A percentile compares a stretch with the other conserved stretches of the same genome.
These are phyloP conservation scores for Oryzias melastigma DNA, from an alignment of 2,113 vertebrate species.

Conservation along the genomic window DNA sequence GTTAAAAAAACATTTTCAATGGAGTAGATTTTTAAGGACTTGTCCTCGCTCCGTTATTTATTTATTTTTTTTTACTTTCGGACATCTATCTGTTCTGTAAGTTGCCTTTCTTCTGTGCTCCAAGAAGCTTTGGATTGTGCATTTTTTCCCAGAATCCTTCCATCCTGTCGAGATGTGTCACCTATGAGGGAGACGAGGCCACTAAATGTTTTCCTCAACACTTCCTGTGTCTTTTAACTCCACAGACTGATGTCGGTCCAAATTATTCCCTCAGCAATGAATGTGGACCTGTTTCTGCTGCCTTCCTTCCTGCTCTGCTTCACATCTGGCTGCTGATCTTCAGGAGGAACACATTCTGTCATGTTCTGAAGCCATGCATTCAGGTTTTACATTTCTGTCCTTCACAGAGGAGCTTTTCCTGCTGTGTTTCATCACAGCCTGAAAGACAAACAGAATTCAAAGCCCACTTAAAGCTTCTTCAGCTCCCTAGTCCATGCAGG, in stretches of 20 bases:
- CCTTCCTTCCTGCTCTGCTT: conserved; percentile 47
- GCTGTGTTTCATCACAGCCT: too few relatives aligned
- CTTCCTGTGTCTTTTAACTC: conserved; percentile 21
- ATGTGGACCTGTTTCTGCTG: conserved; percentile 10
- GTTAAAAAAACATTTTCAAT: too few relatives aligned
- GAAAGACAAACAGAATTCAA: too few relatives aligned
- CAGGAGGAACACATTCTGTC: conserved; percentile 26
- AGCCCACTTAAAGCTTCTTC: too few relatives aligned
- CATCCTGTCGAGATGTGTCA: not conserved
- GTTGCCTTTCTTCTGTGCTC: too few relatives aligned
- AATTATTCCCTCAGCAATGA: conserved; percentile 2
- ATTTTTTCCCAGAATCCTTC: conserved; percentile 8
- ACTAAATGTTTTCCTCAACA: not conserved
- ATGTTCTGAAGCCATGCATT: conserved; percentile 1
- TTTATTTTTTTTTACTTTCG: too few relatives aligned
- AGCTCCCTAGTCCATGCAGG: too few relatives aligned
- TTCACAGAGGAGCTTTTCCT: too few relatives aligned
- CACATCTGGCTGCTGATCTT: conserved; percentile 31
- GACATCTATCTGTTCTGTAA: too few relatives aligned
- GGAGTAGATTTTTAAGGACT: too few relatives aligned
- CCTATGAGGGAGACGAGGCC: not conserved
- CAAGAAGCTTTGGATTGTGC: not conserved
- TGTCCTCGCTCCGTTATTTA: too few relatives aligned
- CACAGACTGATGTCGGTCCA: conserved; percentile 15
- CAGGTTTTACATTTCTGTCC: not conserved